phyloP scores from a whole-genome alignment of 2,888 invertebrate species.

The Mythimna impura region DNA sequence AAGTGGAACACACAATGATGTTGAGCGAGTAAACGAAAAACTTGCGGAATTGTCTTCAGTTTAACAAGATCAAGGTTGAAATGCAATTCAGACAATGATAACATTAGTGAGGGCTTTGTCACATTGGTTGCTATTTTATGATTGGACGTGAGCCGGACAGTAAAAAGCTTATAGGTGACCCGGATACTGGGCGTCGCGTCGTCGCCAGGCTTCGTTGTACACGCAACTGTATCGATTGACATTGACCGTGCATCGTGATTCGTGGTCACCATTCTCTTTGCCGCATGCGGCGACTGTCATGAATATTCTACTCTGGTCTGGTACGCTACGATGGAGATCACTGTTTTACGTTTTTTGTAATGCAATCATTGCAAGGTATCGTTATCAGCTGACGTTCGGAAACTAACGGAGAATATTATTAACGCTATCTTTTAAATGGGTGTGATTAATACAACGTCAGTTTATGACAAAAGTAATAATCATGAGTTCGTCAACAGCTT shows the following conservation, averaged over 20 bases:
- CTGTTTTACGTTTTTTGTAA: conserved; percentile 40
- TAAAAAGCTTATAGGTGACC: conserved; percentile 52
- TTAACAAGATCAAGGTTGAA: conserved; percentile 46
- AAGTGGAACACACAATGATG: conserved; percentile 52
- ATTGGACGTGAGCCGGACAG: conserved; percentile 24
- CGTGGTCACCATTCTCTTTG: conserved; percentile 72
- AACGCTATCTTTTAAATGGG: conserved; percentile 15
- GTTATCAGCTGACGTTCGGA: conserved; percentile 20
- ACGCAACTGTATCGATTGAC: conserved; percentile 74
- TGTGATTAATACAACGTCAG: neutral
- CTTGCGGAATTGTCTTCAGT: conserved; percentile 42
- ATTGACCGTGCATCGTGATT: conserved; percentile 77
- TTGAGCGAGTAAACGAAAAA: conserved; percentile 40
- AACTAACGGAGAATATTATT: conserved; percentile 31
- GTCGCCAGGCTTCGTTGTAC: conserved; percentile 42
- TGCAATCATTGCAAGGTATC: conserved; percentile 36
- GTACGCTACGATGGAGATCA: conserved; percentile 31
- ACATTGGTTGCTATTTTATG: conserved; percentile 16
- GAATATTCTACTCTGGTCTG: conserved; percentile 68
- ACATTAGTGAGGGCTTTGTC: conserved; percentile 24
- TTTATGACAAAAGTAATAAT: conserved; percentile 12
- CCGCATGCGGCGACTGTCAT: conserved; percentile 61
- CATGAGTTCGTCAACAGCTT: conserved; percentile 17
- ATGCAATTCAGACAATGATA: conserved; percentile 11
- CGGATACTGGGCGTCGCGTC: conserved; percentile 54